Conservation (phyloP, 30 jellyfish, hydroid and myxozoan genomes). For the Aurelia aurita complex sp. Pacific region DNA sequence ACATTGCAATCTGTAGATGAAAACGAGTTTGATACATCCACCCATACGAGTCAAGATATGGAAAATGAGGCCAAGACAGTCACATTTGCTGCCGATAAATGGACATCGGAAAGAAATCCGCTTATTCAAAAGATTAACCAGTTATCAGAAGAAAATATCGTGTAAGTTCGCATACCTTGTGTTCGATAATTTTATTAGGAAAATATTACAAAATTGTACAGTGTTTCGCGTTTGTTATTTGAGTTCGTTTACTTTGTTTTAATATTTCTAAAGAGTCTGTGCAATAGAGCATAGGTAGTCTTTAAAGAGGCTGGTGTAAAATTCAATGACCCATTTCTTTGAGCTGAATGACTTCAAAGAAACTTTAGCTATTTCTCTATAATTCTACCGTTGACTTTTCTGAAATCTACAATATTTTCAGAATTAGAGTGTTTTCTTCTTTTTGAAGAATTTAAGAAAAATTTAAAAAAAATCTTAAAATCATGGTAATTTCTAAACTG, state of each 20-base stretch:
- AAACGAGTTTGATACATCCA: constrained; percentile 29
- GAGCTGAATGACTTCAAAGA: too few relatives aligned
- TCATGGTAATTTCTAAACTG: too few relatives aligned
- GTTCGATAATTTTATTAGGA: neutral
- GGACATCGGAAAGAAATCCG: constrained; percentile 21
- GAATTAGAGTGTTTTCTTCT: too few relatives aligned
- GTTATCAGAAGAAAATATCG: constrained; percentile 66
- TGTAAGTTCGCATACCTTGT: constrained; percentile 26
- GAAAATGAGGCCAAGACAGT: constrained; percentile 32
- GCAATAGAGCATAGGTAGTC: too few relatives aligned
- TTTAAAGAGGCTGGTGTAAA: too few relatives aligned
- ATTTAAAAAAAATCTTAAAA: too few relatives aligned
- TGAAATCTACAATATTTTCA: too few relatives aligned
- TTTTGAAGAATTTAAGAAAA: too few relatives aligned
- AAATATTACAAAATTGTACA: neutral
- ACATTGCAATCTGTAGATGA: constrained; percentile 42
- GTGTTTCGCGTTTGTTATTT: neutral
- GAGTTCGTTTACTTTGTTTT: neutral
- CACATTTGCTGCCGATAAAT: constrained; percentile 20
- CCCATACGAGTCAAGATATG: constrained; percentile 17
- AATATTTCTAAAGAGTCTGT: too few relatives aligned
- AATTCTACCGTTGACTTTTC: too few relatives aligned
- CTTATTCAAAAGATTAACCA: constrained; percentile 29
- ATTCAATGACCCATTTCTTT: too few relatives aligned
- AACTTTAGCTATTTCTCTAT: too few relatives aligned